Evolutionary conservation across 2,888 invertebrate genomes (phyloP).

Genomic region (Zelleria hepariella): DNA sequence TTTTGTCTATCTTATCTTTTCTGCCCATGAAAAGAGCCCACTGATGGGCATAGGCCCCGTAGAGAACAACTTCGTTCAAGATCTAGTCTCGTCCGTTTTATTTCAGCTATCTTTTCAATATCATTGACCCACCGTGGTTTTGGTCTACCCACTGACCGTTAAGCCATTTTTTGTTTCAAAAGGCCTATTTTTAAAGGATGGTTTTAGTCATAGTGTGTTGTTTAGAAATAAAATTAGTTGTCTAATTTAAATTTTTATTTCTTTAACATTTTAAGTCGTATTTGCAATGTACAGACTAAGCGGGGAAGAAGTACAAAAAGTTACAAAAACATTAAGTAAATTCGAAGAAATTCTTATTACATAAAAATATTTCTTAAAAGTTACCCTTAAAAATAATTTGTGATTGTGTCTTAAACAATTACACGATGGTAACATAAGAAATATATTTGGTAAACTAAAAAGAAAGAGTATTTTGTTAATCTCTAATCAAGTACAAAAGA

Average conservation of each 20-base stretch:
- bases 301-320: slow-evolving; percentile 52
- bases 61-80: too few relatives aligned
- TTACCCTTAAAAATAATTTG: background rate
- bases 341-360: slow-evolving; percentile 33
- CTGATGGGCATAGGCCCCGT: too few relatives aligned
- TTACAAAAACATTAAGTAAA: slow-evolving; percentile 38
- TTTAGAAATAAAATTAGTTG: slow-evolving; percentile 18
- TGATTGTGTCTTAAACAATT: background rate
- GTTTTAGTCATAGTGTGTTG: too few relatives aligned
- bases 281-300: slow-evolving; percentile 62
- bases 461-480: slow-evolving; percentile 30
- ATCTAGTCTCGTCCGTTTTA: too few relatives aligned
- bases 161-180: too few relatives aligned
- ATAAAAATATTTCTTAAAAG: slow-evolving; percentile 8
- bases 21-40: too few relatives aligned
- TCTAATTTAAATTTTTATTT: slow-evolving; percentile 39
- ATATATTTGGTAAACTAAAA: slow-evolving; percentile 62
- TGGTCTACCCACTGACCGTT: too few relatives aligned
- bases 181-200: too few relatives aligned
- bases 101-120: too few relatives aligned
- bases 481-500: slow-evolving; percentile 55
- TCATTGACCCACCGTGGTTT: too few relatives aligned
- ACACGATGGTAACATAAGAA: slow-evolving; percentile 7
- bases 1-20: too few relatives aligned
- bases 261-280: slow-evolving; percentile 58